phyloP scores from a whole-genome alignment of 1,140 invertebrate genomes.

The Drosophila bocqueti region DNA sequence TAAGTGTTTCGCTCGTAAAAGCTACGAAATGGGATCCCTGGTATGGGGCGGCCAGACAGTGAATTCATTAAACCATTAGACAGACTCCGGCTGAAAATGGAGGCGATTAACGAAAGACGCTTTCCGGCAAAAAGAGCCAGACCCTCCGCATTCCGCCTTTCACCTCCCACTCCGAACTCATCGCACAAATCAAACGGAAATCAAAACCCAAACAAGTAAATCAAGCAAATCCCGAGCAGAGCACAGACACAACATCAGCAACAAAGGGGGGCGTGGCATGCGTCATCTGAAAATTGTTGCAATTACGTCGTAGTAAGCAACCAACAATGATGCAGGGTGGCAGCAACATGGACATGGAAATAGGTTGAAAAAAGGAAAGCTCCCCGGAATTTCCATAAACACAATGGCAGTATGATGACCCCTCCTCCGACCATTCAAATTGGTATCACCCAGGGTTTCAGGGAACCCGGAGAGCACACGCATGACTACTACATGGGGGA shows the following conservation, averaged over 20 bases:
- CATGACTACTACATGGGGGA: neutral
- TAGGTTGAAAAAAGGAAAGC: slow-evolving; percentile 5
- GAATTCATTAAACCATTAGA: slow-evolving; percentile 69
- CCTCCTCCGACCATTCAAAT: slow-evolving; percentile 44
- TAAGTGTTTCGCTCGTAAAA: slow-evolving; percentile 57
- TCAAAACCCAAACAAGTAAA: slow-evolving; percentile 65
- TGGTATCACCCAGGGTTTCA: slow-evolving; percentile 4
- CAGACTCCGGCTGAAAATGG: slow-evolving; percentile 29
- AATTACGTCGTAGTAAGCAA: slow-evolving; percentile 68
- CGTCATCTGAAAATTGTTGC: slow-evolving; percentile 71
- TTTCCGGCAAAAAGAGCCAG: slow-evolving; percentile 25
- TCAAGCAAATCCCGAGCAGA: slow-evolving; percentile 42
- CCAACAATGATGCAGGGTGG: slow-evolving; percentile 39
- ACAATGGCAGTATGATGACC: slow-evolving; percentile 72
- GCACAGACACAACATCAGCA: neutral
- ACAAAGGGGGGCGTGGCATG: slow-evolving; percentile 22
- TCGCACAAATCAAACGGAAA: slow-evolving; percentile 61
- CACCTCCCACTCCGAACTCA: neutral
- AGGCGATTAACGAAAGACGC: slow-evolving; percentile 52
- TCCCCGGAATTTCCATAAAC: slow-evolving; percentile 74
- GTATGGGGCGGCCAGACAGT: slow-evolving; percentile 25
- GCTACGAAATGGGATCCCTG: slow-evolving; percentile 10
- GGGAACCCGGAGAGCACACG: slow-evolving; percentile 4
- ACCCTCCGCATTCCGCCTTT: neutral
- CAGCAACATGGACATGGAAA: neutral